These are phyloP conservation scores for Anas bahamensis DNA, from an alignment of 2,797 vertebrate species.

Conservation along the genomic window DNA sequence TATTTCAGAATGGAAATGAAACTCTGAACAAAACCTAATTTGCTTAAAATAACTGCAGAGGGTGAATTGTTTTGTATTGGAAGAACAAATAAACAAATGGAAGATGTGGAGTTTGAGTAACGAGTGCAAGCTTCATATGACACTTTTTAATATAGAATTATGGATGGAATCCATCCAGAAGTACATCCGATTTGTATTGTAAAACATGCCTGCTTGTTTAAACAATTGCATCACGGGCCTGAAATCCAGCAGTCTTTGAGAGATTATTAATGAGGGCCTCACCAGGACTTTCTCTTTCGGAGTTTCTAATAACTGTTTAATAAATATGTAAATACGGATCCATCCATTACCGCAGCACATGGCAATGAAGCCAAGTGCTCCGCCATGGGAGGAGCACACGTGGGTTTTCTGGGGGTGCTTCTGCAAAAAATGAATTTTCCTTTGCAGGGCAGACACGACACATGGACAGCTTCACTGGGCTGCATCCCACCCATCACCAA, in stretches of 20 bases:
- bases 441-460: fast-evolving
- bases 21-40: conserved; percentile 14
- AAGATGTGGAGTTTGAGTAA: conserved; percentile 47
- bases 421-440: too few relatives aligned
- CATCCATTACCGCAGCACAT: fast-evolving
- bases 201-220: not conserved
- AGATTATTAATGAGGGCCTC: conserved; percentile 4
- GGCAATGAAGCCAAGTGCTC: fast-evolving
- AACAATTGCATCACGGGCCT: not conserved
- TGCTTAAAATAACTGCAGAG: conserved; percentile 60
- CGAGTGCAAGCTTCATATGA: not conserved
- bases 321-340: not conserved
- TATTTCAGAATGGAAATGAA: conserved; percentile 63
- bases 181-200: not conserved
- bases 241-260: not conserved
- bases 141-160: conserved; percentile 46
- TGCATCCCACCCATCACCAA: not conserved
- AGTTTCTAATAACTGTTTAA: conserved; percentile 18
- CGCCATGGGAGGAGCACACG: fast-evolving
- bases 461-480: too few relatives aligned
- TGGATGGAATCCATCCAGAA: conserved; percentile 12
- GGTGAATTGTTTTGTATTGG: conserved; percentile 27
- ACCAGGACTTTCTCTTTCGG: not conserved
- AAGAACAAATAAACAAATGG: conserved; percentile 31
- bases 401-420: not conserved